Evolutionary conservation across 2,797 vertebrate genomes (phyloP), one percentile per base, ranked within the genome.

Genomic region (Rhinichthys osculus): DNA sequence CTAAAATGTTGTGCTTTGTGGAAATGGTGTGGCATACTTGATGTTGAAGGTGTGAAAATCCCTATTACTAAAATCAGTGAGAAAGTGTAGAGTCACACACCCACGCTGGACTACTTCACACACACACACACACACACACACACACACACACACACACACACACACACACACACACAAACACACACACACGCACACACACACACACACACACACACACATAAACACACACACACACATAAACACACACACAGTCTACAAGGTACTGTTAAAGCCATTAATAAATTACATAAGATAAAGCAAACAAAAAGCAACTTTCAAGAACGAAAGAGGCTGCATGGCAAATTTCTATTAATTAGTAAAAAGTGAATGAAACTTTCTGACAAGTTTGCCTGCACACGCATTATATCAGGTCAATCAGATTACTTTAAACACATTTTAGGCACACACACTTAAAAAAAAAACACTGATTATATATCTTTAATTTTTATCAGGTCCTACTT

Each of bases 21-120:
- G 66, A 88, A 85, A 81, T 84, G 69, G 72, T 87, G 81, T 86
- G 77, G 85, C 77, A 83, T 87, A 35, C 50, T 83, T 78, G 50
- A 88, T 83, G 71, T 78, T 87, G 44, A 88, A 79, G 52, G 72
- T 74, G 71, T 76, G 79, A 88, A 90, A 90, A 84, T 82, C 87
- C 85, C 62, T 87, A 9, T 88, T 62, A 74, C 86, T 85, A 78
- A 87, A 78, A 73, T 87, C 40, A 57, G 69, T 81, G 77, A 85
- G 54, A 80, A 76, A 76, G 62, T 76, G 38, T 82, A 38, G 38
- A 33, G 64, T 86, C 85, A 86, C 87, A 88, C 89, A 85, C 87
- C 89, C 73, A 90, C 86, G 10, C 59, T 38, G 8, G 14, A 40
- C 30, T 23, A 40, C 33, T 77, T 38, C 44, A 13, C 40, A 59